Conservation (phyloP, 2,888 invertebrate species). For the Philereme transversata region DNA sequence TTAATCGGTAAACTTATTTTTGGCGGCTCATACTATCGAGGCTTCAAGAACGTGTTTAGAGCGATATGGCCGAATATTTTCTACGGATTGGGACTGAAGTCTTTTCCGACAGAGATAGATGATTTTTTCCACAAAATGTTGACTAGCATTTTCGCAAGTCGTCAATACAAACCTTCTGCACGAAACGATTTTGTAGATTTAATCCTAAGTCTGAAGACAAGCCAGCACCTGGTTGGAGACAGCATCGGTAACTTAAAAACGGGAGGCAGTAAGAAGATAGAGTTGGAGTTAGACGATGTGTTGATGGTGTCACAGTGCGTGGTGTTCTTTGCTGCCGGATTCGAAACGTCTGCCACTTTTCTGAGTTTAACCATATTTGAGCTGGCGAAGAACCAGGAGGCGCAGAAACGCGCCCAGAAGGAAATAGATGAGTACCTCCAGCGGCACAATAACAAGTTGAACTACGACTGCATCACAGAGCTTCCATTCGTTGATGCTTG, state of each 20-base stretch:
- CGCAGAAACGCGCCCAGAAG: conserved; percentile 44
- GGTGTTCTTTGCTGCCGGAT: conserved; percentile 68
- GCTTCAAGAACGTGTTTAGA: conserved; percentile 36
- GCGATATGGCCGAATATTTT: conserved; percentile 51
- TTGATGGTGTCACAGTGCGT: conserved; percentile 78
- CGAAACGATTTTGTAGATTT: conserved; percentile 60
- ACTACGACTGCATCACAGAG: conserved; percentile 52
- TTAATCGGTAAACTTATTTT: conserved; percentile 44
- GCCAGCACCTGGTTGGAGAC: conserved; percentile 46
- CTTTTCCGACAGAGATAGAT: conserved; percentile 41
- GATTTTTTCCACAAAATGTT: conserved; percentile 48
- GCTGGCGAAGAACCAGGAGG: conserved; percentile 50
- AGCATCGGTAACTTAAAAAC: conserved; percentile 46
- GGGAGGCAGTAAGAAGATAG: conserved; percentile 38
- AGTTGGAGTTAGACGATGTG: conserved; percentile 56
- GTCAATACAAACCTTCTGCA: conserved; percentile 43
- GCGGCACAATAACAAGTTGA: conserved; percentile 42
- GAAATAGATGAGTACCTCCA: conserved; percentile 55
- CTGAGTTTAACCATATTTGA: conserved; percentile 53
- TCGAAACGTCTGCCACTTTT: conserved; percentile 55
- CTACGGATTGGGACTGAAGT: conserved; percentile 44
- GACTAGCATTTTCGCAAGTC: conserved; percentile 44
- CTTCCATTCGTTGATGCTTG: conserved; percentile 55
- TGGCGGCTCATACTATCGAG: conserved; percentile 33
- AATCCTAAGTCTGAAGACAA: conserved; percentile 48